Percentiles rank a stretch among this genome's conserved stretches.
These are phyloP conservation scores for Tachyglossus aculeatus DNA, from an alignment of 2,797 vertebrate genomes.

Conservation along the genomic window DNA sequence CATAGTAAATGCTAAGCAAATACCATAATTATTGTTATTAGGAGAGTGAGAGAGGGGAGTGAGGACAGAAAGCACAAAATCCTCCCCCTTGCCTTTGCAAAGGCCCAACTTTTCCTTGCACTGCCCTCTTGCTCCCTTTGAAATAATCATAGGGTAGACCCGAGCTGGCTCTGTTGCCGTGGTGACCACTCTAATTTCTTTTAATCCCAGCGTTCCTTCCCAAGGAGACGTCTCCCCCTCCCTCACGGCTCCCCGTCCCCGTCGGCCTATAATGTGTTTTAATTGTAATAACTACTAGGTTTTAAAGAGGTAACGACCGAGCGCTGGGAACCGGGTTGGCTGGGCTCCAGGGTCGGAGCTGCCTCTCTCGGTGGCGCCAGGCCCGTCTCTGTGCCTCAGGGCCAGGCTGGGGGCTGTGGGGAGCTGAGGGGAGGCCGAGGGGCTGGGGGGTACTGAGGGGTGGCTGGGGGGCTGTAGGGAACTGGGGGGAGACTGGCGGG, in stretches of 20 bases:
- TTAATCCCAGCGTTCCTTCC: constrained; percentile 56
- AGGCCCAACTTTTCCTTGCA: background rate
- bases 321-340: constrained; percentile 40
- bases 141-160: constrained; percentile 50
- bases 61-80: background rate
- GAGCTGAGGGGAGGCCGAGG: constrained; percentile 22
- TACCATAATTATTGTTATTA: no score
- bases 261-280: constrained; percentile 49
- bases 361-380: constrained; percentile 38
- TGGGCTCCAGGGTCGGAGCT: constrained; percentile 44
- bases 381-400: constrained; percentile 41
- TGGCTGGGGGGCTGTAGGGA: background rate
- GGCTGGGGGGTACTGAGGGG: constrained; percentile 18
- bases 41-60: no score
- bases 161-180: constrained; percentile 21
- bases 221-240: constrained; percentile 26
- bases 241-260: background rate
- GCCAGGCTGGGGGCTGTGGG: constrained; percentile 4
- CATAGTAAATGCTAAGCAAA: no score
- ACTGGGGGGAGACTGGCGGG: no score
- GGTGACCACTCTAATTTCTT: constrained; percentile 49
- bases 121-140: constrained; percentile 15
- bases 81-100: background rate
- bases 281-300: constrained; percentile 59
- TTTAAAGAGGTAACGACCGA: constrained; percentile 38